phyloP scores from a whole-genome alignment of 2,113 vertebrate species.

The Dasyornis broadbenti region DNA sequence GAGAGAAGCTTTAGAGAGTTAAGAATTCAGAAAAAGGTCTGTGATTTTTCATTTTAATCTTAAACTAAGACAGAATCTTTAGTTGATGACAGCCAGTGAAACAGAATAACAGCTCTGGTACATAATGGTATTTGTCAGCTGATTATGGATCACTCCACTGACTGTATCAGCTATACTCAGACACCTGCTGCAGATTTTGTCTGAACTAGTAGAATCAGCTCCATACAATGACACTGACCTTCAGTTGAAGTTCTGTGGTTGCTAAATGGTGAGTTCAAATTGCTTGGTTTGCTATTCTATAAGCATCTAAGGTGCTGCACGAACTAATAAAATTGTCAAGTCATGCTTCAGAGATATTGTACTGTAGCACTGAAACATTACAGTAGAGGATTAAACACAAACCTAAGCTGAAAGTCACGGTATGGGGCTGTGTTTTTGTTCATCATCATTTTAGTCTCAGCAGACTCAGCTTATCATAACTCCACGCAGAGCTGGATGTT shows the following conservation, averaged over 20 bases:
- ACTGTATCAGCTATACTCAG: background rate
- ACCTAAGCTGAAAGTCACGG: background rate
- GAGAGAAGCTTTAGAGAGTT: background rate
- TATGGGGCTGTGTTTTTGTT: background rate
- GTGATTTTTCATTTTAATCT: background rate
- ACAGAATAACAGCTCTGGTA: background rate
- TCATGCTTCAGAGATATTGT: background rate
- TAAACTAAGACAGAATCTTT: background rate
- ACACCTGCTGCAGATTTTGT: background rate
- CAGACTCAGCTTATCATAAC: background rate
- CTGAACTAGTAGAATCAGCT: background rate
- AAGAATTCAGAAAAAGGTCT: background rate
- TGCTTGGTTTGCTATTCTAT: background rate
- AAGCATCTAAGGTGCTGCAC: background rate
- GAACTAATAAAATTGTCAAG: background rate
- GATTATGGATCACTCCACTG: background rate
- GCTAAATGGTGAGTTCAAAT: background rate
- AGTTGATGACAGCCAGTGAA: background rate
- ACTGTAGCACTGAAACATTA: background rate
- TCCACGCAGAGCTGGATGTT: background rate
- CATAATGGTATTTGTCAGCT: background rate
- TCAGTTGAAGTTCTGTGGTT: background rate
- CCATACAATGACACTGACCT: background rate
- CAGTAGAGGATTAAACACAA: background rate
- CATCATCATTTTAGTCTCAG: accelerated